Evolutionary conservation across 2,113 vertebrate species (phyloP), one percentile per base, ranked within the genome.

Genomic region (Catharus fuscescens): DNA sequence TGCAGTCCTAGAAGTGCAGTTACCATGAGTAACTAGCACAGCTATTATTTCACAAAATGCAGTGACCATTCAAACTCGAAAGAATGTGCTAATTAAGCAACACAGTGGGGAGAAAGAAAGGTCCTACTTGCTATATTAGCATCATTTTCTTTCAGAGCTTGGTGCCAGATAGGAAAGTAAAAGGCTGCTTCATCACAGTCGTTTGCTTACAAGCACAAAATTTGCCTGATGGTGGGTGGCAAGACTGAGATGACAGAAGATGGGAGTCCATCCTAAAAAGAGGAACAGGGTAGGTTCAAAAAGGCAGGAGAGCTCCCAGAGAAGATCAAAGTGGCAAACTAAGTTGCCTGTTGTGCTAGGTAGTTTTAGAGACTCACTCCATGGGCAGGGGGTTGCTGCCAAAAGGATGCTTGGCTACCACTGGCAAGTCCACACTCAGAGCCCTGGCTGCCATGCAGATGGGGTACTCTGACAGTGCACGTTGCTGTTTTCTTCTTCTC

Each of bases 71-170:
- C 36, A 65, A 45, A 84, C 31, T 77, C 65, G 54, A 80, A 80
- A 50, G n/a, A 93, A 65, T 19, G 26, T 28, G 44, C n/a, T 87
- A 80, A 88, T 91, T 80, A 88, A 89, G 60, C 76, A 93, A 84
- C 29, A 34, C 64, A 73, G 48, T 29, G 59, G 14, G 44, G 40
- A 86, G 24, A 76, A 82, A 92, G 36, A 57, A 83, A 86, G 21
- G 60, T 28, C 42, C 4, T 7, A 20, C n/a, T 87, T 81, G 36
- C 65, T 81, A 4, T 44, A 66, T 48, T 34, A 81, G 21, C 36
- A 59, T 81, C 7, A 44, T 81, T 74, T 80, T n/a, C 78, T 88
- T 90, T 88, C 74, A 81, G 65, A 74, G 56, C n/a, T 66, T 81
- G 28, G 36, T 85, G 70, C 21, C 56, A 61, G 15, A 64, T 29